Evolutionary conservation across 2,888 invertebrate species (phyloP).

Genomic region (Thumatha senex): DNA sequence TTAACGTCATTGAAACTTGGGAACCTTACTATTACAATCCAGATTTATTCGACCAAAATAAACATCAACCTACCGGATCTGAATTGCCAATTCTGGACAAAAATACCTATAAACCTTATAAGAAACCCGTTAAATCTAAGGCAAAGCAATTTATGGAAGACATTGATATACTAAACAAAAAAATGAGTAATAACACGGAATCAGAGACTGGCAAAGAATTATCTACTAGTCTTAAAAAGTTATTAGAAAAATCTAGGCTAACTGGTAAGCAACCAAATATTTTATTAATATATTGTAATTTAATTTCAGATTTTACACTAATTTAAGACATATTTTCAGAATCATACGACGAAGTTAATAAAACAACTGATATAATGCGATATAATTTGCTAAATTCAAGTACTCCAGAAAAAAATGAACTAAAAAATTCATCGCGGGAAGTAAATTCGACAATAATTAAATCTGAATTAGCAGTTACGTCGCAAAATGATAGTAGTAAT

Average conservation of each 20-base stretch:
- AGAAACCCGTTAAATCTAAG: slow-evolving; percentile 7
- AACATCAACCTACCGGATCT: slow-evolving; percentile 10
- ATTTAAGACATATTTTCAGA: slow-evolving; percentile 2
- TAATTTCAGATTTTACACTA: not conserved
- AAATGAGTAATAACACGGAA: not conserved
- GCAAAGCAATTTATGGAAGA: slow-evolving; percentile 5
- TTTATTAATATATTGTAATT: not conserved
- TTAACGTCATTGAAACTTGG: slow-evolving; percentile 58
- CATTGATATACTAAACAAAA: slow-evolving; percentile 2
- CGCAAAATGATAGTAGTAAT: not conserved
- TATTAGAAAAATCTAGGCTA: not conserved
- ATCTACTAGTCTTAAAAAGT: not conserved
- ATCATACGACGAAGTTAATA: not conserved
- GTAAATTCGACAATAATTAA: not conserved
- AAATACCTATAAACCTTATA: slow-evolving; percentile 4
- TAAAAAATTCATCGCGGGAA: too few species aligned
- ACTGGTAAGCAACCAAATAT: slow-evolving; percentile 2
- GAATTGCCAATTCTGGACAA: slow-evolving; percentile 9
- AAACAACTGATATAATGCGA: not conserved
- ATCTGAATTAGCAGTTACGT: not conserved
- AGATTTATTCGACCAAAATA: slow-evolving; percentile 21
- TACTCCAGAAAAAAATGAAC: too few species aligned
- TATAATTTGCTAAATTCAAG: not conserved
- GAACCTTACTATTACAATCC: slow-evolving; percentile 54
- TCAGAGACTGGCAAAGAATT: not conserved